Percentiles rank a stretch among this genome's conserved stretches.
Evolutionary conservation across 35 echinoderm and acorn worm species (phyloP).

Genomic region (Holothuria glaberrima): DNA sequence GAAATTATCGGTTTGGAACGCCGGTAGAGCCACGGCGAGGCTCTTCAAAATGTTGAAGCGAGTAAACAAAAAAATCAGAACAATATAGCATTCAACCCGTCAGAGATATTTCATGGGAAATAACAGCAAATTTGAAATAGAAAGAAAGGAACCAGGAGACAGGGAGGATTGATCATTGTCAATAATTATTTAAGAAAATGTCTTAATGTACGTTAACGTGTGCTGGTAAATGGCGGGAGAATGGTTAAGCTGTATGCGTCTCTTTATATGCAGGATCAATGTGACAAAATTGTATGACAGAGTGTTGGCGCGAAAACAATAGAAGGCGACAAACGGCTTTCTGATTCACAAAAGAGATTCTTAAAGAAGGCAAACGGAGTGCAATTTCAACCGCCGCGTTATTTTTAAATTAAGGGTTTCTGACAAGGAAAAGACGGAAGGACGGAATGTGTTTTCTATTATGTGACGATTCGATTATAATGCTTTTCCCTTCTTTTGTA

Average conservation of each 20-base stretch:
- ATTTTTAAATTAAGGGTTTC: too few relatives aligned
- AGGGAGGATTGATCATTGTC: constrained; percentile 44
- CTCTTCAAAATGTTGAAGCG: constrained; percentile 36
- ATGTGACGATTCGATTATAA: too few relatives aligned
- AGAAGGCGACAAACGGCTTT: not conserved
- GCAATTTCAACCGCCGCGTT: too few relatives aligned
- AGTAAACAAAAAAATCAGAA: constrained; percentile 42
- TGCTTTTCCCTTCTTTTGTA: too few relatives aligned
- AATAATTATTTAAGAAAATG: constrained; percentile 54
- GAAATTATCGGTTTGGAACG: constrained; percentile 51
- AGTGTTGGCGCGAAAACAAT: not conserved
- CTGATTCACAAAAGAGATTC: too few relatives aligned
- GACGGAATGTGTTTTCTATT: too few relatives aligned
- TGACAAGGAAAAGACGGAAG: too few relatives aligned
- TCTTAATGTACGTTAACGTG: constrained; percentile 52
- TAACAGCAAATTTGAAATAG: constrained; percentile 12
- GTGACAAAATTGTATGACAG: not conserved
- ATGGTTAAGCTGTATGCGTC: not conserved
- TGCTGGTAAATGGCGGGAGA: constrained; percentile 22
- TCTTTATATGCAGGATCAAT: too few relatives aligned
- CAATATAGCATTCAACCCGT: constrained; percentile 42
- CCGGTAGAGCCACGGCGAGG: constrained; percentile 27
- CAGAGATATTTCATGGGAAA: constrained; percentile 19
- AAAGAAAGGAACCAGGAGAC: constrained; percentile 31
- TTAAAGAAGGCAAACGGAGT: too few relatives aligned